These are phyloP conservation scores for Chanos chanos DNA, from an alignment of 2,797 vertebrate genomes.

Conservation along the genomic window DNA sequence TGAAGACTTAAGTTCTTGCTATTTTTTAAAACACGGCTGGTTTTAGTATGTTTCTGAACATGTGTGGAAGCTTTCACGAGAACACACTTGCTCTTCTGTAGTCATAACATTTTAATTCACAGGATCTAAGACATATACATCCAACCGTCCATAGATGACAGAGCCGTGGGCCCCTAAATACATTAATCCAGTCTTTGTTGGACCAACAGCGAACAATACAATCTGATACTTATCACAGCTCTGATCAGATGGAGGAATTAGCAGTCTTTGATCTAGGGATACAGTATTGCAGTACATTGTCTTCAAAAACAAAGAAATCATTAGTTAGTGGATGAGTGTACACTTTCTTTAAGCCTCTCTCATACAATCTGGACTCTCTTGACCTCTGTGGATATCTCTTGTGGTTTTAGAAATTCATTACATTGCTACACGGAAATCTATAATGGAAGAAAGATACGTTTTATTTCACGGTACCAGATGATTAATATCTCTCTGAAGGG, in stretches of 20 bases:
- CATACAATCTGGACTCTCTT: too few relatives aligned
- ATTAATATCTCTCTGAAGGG: background rate
- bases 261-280: constrained; percentile 51
- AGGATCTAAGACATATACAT: too few relatives aligned
- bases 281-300: constrained; percentile 12
- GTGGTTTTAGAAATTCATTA: too few relatives aligned
- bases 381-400: too few relatives aligned
- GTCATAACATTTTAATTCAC: background rate
- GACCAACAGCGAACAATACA: background rate
- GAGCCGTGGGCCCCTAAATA: background rate
- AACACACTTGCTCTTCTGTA: too few relatives aligned
- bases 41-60: too few relatives aligned
- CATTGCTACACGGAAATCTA: too few relatives aligned
- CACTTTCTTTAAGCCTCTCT: constrained; percentile 8
- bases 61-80: too few relatives aligned
- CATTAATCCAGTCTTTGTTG: background rate
- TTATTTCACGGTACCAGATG: background rate
- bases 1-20: too few relatives aligned
- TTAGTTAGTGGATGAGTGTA: background rate
- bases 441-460: too few relatives aligned
- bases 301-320: constrained; percentile 2
- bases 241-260: constrained; percentile 49
- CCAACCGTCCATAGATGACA: too few relatives aligned
- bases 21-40: too few relatives aligned
- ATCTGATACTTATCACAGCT: constrained; percentile 22